These are phyloP conservation scores for Halocynthia aurantium DNA, from an alignment of 23 tunicate species.

Conservation along the genomic window DNA sequence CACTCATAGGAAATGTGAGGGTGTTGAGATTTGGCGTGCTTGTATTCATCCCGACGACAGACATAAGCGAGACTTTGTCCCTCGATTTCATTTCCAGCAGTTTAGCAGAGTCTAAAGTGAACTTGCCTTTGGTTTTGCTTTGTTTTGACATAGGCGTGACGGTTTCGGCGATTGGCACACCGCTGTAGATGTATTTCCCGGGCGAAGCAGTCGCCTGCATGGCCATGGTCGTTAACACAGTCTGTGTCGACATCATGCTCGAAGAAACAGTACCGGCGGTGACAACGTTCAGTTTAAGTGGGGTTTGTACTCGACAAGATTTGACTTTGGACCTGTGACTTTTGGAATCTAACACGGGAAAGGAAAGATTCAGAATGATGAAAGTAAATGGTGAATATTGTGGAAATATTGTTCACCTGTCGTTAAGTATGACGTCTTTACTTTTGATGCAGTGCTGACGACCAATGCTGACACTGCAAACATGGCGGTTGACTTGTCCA, in stretches of 20 bases:
- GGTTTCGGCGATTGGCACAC: not conserved
- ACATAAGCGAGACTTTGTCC: conserved; percentile 12
- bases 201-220: not conserved
- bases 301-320: too few relatives aligned
- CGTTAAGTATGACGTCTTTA: too few relatives aligned
- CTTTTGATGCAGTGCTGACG: too few relatives aligned
- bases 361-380: too few relatives aligned
- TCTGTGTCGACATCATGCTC: too few relatives aligned
- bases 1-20: conserved; percentile 11
- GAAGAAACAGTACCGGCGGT: too few relatives aligned
- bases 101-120: conserved; percentile 4
- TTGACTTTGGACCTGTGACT: too few relatives aligned
- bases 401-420: too few relatives aligned
- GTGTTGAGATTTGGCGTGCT: conserved; percentile 7
- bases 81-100: not conserved
- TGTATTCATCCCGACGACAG: not conserved
- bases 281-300: too few relatives aligned
- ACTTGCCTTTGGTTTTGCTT: not conserved
- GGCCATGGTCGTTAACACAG: too few relatives aligned
- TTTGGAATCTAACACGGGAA: too few relatives aligned
- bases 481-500: conserved; percentile 53
- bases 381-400: too few relatives aligned
- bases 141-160: not conserved
- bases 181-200: conserved; percentile 8
- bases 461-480: conserved; percentile 75